phyloP scores from a whole-genome alignment of 2,797 vertebrate species.

The Urocyon cinereoargenteus region DNA sequence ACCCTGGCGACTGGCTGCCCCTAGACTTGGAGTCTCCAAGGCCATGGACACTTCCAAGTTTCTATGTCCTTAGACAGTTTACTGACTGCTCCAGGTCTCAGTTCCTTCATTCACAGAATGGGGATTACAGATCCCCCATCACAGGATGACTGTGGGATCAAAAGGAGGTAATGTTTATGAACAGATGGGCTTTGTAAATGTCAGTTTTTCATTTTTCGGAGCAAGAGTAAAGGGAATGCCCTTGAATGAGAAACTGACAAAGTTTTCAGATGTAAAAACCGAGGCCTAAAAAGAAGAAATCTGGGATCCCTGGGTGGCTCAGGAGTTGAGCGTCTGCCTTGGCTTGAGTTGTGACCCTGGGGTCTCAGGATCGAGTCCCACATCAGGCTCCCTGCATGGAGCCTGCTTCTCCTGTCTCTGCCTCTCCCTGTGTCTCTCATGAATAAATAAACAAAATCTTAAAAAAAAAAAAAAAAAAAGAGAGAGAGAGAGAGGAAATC shows the following conservation, averaged over 20 bases:
- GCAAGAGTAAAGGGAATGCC: background rate
- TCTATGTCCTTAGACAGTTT: background rate
- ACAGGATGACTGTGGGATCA: background rate
- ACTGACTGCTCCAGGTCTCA: background rate
- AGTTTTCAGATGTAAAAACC: background rate
- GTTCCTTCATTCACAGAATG: background rate
- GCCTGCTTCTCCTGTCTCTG: too few relatives aligned
- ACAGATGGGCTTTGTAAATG: background rate
- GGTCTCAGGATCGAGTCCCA: too few relatives aligned
- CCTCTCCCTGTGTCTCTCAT: too few relatives aligned
- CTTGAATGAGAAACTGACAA: background rate
- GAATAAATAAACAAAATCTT: too few relatives aligned
- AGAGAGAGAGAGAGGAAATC: background rate
- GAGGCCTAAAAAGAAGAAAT: background rate
- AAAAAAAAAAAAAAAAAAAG: too few relatives aligned
- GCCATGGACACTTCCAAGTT: background rate
- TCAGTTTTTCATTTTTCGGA: conserved; percentile 22
- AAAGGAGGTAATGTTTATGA: background rate
- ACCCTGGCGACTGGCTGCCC: background rate
- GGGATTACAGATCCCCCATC: background rate
- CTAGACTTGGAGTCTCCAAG: background rate
- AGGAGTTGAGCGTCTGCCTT: too few relatives aligned
- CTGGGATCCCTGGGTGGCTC: too few relatives aligned
- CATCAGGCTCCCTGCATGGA: too few relatives aligned
- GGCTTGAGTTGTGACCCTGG: too few relatives aligned